Evolutionary conservation across 2,113 vertebrate genomes (phyloP).

Genomic region (Bubo blakistoni): DNA sequence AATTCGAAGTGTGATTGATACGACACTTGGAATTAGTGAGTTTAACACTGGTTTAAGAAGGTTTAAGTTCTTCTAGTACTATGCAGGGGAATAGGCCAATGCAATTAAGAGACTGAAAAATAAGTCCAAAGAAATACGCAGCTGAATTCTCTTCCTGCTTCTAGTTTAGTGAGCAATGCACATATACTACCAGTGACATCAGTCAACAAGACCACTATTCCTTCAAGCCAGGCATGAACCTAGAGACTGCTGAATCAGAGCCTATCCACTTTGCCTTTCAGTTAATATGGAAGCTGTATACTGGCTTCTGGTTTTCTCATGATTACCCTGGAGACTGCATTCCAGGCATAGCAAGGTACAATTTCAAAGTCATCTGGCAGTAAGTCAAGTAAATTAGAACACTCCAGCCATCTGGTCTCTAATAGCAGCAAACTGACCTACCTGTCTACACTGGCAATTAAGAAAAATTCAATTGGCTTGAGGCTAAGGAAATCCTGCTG

Average conservation of each 20-base stretch:
- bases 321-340: background rate
- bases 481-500: conserved; percentile 31
- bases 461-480: background rate
- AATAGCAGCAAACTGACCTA: background rate
- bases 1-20: background rate
- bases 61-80: background rate
- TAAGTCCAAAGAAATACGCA: background rate
- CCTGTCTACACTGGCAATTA: background rate
- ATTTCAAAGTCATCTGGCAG: conserved; percentile 3
- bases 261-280: background rate
- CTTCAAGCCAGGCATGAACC: background rate
- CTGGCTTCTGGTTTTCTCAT: background rate
- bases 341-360: background rate
- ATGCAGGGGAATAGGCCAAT: background rate
- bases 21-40: background rate
- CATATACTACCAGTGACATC: background rate
- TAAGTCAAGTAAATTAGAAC: conserved; percentile 5
- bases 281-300: background rate
- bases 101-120: background rate
- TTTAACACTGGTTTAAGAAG: background rate
- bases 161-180: background rate
- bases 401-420: conserved; percentile 19
- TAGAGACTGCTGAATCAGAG: background rate
- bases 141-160: background rate
- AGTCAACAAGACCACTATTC: background rate